phyloP scores from a whole-genome alignment of 2,113 vertebrate genomes.

The Nannospalax galili region DNA sequence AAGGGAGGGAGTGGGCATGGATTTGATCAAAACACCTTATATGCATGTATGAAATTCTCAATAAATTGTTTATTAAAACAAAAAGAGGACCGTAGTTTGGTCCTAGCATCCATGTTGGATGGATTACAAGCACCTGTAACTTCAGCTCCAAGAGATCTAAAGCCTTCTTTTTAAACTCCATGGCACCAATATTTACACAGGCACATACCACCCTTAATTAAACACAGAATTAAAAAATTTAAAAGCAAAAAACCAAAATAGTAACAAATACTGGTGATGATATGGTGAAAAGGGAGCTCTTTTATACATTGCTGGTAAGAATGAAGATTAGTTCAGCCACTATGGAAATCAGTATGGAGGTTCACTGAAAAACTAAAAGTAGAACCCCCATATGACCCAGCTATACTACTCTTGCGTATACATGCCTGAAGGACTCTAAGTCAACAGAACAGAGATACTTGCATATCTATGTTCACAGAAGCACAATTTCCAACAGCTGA shows the following conservation, averaged over 20 bases:
- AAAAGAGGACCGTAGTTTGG: no score
- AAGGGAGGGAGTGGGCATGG: no score
- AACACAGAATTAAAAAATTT: not conserved
- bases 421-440: not conserved
- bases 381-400: not conserved
- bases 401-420: not conserved
- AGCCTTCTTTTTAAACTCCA: no score
- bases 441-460: not conserved
- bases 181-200: no score
- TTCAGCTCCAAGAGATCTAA: no score
- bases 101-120: no score
- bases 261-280: not conserved
- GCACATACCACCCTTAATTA: not conserved
- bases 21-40: no score
- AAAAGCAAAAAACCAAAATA: not conserved
- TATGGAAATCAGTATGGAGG: not conserved
- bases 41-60: no score
- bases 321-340: not conserved
- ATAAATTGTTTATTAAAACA: no score
- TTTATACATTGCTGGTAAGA: not conserved
- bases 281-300: not conserved
- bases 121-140: no score
- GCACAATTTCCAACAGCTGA: not conserved
- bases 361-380: not conserved
- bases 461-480: not conserved